phyloP scores from a whole-genome alignment of 2,113 vertebrate species.

The Cyrtonyx montezumae region DNA sequence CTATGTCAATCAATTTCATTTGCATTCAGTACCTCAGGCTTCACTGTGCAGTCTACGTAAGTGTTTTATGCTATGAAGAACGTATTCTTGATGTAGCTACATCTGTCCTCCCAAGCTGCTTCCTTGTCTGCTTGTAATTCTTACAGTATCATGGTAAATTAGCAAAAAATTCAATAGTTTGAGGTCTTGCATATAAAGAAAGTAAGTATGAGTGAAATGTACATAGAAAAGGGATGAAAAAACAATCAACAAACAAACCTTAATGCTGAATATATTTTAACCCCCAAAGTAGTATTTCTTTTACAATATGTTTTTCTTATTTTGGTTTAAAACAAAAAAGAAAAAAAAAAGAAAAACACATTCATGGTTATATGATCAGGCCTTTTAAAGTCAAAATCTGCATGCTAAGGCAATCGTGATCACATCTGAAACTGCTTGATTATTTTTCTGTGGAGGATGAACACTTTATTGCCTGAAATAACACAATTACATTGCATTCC shows the following conservation, averaged over 20 bases:
- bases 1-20: not conserved
- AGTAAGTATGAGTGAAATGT: not conserved
- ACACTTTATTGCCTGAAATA: slow-evolving; percentile 75
- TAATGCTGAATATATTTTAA: not conserved
- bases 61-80: not conserved
- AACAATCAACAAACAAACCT: too few relatives aligned
- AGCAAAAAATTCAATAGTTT: not conserved
- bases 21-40: not conserved
- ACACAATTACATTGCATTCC: slow-evolving; percentile 54
- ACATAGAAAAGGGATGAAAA: not conserved
- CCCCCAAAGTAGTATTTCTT: not conserved
- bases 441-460: slow-evolving; percentile 63
- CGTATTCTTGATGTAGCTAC: not conserved
- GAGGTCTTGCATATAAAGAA: not conserved
- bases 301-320: not conserved
- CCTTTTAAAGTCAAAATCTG: slow-evolving; percentile 51
- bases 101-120: slow-evolving; percentile 2
- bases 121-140: not conserved
- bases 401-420: slow-evolving; percentile 55
- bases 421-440: slow-evolving; percentile 68
- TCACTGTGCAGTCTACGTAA: not conserved
- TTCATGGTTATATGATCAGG: not conserved
- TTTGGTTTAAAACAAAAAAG: not conserved
- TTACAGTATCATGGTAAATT: slow-evolving; percentile 11
- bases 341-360: not conserved